These are phyloP conservation scores for Sylvilagus bachmani DNA, from an alignment of 2,113 vertebrate genomes.

Conservation along the genomic window DNA sequence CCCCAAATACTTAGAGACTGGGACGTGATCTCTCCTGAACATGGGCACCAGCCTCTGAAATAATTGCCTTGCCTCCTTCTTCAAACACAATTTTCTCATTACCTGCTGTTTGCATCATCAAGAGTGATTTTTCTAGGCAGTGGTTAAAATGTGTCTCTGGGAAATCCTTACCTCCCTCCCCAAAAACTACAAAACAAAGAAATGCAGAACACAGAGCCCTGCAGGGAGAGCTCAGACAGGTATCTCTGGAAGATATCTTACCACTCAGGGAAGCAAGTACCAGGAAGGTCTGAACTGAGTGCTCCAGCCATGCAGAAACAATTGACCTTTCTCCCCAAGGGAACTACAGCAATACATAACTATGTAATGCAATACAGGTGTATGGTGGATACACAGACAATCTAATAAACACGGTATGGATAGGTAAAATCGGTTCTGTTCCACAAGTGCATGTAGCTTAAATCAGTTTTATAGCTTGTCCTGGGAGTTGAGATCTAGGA, in stretches of 20 bases:
- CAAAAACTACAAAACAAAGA: not conserved
- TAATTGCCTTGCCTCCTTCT: not conserved
- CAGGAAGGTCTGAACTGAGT: not conserved
- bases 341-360: not conserved
- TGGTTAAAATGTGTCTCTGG: not conserved
- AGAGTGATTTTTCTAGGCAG: not conserved
- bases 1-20: not conserved
- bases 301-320: not conserved
- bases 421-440: slow-evolving; percentile 7
- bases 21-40: not conserved
- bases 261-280: not conserved
- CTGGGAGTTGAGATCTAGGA: not conserved
- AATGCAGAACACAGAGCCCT: not conserved
- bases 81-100: slow-evolving; percentile 8
- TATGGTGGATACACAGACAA: not conserved
- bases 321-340: not conserved
- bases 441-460: not conserved
- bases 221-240: not conserved
- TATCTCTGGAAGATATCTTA: too few relatives aligned
- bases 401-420: slow-evolving; percentile 20
- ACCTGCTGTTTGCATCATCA: not conserved
- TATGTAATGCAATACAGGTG: not conserved
- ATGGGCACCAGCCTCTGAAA: not conserved
- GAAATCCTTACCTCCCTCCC: not conserved
- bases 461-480: not conserved